Conservation (phyloP, 2,113 vertebrate genomes). For the Carettochelys insculpta region DNA sequence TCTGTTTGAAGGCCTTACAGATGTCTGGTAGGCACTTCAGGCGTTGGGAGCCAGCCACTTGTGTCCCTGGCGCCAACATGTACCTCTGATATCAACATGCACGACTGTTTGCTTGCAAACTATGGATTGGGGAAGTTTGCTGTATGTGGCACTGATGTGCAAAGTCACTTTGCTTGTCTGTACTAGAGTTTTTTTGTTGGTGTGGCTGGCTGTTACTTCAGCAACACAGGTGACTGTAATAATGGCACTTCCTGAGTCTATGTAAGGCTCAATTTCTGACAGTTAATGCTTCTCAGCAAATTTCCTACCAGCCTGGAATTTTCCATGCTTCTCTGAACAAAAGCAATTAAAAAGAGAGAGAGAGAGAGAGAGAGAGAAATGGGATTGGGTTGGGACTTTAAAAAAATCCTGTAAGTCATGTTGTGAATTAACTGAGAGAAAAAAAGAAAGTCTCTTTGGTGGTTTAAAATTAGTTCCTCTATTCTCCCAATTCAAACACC, state of each 20-base stretch:
- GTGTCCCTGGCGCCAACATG: no score
- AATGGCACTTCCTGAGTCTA: conserved; percentile 14
- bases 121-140: not conserved
- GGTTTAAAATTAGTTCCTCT: fast-evolving
- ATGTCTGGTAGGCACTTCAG: not conserved
- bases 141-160: no score
- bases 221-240: not conserved
- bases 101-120: no score
- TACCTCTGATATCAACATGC: not conserved
- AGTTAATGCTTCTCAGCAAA: conserved; percentile 15
- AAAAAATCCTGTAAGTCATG: not conserved
- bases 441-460: not conserved
- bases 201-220: not conserved
- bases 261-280: not conserved
- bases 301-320: fast-evolving
- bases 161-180: not conserved
- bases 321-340: not conserved
- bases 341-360: conserved; percentile 57
- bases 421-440: conserved; percentile 3
- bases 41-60: not conserved
- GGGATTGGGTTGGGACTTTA: conserved; percentile 39
- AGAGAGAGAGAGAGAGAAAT: conserved; percentile 43
- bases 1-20: not conserved
- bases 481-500: fast-evolving
- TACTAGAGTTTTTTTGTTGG: not conserved